These are phyloP conservation scores for Pandemis heparana DNA, from an alignment of 2,888 invertebrate species.

Conservation along the genomic window DNA sequence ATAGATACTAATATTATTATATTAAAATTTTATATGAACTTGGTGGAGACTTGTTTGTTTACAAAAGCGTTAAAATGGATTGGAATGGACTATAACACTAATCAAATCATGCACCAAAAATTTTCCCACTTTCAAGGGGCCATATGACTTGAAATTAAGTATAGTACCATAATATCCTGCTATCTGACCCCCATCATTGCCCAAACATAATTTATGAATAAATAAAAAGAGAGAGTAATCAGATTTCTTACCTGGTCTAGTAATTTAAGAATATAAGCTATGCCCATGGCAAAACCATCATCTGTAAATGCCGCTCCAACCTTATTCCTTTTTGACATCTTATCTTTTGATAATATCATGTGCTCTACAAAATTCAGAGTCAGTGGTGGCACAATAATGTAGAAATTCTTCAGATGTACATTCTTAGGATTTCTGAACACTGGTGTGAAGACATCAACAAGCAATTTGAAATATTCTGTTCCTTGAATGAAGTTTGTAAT, in stretches of 20 bases:
- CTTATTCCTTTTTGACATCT: constrained; percentile 95
- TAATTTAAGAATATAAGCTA: constrained; percentile 96
- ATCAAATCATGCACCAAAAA: too few relatives aligned
- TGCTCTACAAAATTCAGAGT: constrained; percentile 98
- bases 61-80: too few relatives aligned
- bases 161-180: too few relatives aligned
- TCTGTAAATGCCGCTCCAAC: constrained; percentile 97
- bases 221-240: too few relatives aligned
- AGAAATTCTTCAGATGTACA: constrained; percentile 96
- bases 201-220: not conserved
- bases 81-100: too few relatives aligned
- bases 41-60: too few relatives aligned
- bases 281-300: constrained; percentile 99
- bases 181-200: too few relatives aligned
- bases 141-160: too few relatives aligned
- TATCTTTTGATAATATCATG: constrained; percentile 95
- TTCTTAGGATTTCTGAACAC: constrained; percentile 95
- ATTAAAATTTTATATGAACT: too few relatives aligned
- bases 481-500: constrained; percentile 94
- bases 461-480: constrained; percentile 94
- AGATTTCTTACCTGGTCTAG: constrained; percentile 89
- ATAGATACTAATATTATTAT: too few relatives aligned
- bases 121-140: too few relatives aligned
- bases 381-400: constrained; percentile 96
- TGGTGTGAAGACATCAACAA: constrained; percentile 96